phyloP scores from a whole-genome alignment of 2,113 vertebrate genomes.

The Megaceryle maxima region DNA sequence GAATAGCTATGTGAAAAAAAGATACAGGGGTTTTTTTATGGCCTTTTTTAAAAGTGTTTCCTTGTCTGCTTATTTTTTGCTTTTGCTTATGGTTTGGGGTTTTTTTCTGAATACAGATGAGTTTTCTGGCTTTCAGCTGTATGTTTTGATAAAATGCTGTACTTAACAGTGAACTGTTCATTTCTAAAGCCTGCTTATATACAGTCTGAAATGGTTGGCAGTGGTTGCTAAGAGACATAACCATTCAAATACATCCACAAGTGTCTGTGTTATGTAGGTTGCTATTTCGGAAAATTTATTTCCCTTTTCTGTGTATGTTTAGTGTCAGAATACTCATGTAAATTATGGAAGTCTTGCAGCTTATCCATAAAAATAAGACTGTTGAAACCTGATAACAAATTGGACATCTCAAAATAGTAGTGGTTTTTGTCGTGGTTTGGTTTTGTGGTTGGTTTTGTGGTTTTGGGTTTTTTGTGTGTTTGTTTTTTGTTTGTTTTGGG shows the following conservation, averaged over 20 bases:
- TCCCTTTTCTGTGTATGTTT: conserved; percentile 64
- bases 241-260: conserved; percentile 61
- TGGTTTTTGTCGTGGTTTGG: background rate
- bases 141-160: conserved; percentile 33
- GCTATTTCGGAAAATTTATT: conserved; percentile 69
- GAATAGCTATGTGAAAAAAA: background rate
- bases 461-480: too few species aligned
- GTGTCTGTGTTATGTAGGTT: conserved; percentile 63
- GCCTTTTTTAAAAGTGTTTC: background rate
- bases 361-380: conserved; percentile 57
- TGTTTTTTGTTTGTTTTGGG: too few species aligned
- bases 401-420: background rate
- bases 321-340: conserved; percentile 45
- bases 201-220: conserved; percentile 61
- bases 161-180: background rate
- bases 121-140: conserved; percentile 1
- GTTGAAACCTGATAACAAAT: conserved; percentile 47
- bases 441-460: too few species aligned
- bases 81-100: background rate
- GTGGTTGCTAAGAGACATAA: conserved; percentile 78
- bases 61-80: background rate
- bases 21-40: background rate
- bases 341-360: conserved; percentile 49
- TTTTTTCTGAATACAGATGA: background rate
- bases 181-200: conserved; percentile 55